Base-by-base conservation (phyloP, 2,113 vertebrate genomes). In the Xenopus laevis region DNA sequence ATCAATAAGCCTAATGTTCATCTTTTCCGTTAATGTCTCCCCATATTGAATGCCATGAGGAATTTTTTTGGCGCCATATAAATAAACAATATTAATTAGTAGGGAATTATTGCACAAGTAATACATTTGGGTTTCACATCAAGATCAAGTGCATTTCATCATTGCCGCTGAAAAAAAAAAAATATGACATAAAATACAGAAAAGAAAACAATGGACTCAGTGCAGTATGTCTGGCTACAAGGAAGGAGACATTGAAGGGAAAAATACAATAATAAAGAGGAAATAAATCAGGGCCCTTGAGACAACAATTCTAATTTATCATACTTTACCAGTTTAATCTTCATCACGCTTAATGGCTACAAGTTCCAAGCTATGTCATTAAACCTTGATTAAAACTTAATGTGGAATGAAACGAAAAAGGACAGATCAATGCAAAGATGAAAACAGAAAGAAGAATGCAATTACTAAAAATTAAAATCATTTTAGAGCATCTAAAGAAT, bases 71-170 rank as follows among this genome's bases (percentile, higher is more conserved):
- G 73, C 73, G 73, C 73, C 73, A 76, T 62, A 69, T 18, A 69
- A 76, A 62, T 61, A 68, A 76, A 76, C 73, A 20, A 76, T 69
- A 69, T 68, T 76, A 76, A 76, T 76, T 76, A 76, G 59, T 67
- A 76, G 33, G 46, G 65, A 76, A 69, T 76, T 69, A 76, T 69
- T 67, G 66, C 45, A 76, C 59, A 69, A 40, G 65, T 45, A 69
- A 62, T 76, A 74, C 40, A 75, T 60, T 60, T 33, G 47, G 8
- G 57, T 68, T 68, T 62, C 59, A 61, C 65, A 62, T 62, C 65
- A 76, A 69, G 57, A 69, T 61, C 73, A 69, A 68, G 23, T 63
- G 65, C 44, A 67, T 76, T 60, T 62, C 65, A 68, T 76, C 73
- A 69, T 53, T 10, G 59, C 58, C 47, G 62, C 65, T 67, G 55